A percentile compares a stretch with the other conserved stretches of the same genome.
Evolutionary conservation across 2,113 vertebrate genomes (phyloP).

Genomic region (Thymallus thymallus): DNA sequence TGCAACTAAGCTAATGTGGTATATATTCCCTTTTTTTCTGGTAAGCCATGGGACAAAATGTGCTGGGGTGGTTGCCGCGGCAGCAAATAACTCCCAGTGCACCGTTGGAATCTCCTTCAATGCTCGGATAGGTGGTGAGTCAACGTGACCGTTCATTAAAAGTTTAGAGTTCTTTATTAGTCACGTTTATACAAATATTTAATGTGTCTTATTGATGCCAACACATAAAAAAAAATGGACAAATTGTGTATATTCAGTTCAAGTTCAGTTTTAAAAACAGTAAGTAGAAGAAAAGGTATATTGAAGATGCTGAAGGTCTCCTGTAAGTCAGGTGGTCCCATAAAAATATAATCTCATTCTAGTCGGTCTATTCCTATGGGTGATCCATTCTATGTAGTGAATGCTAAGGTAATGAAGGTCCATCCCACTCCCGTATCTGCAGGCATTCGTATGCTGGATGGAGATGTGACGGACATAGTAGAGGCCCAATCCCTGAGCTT

Average conservation of each 20-base stretch:
- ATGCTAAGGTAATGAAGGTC: slow-evolving; percentile 2
- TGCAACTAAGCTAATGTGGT: slow-evolving; percentile 51
- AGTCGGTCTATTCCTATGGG: no score
- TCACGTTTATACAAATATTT: slow-evolving; percentile 53
- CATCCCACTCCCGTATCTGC: slow-evolving; percentile 48
- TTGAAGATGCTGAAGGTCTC: not conserved
- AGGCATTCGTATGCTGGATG: slow-evolving; percentile 94
- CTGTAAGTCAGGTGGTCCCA: slow-evolving; percentile 22
- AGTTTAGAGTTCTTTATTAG: not conserved
- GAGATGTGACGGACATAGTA: slow-evolving; percentile 93
- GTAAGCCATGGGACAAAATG: slow-evolving; percentile 93
- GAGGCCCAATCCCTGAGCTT: slow-evolving; percentile 92
- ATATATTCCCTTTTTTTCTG: not conserved
- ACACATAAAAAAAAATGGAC: not conserved
- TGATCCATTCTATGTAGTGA: not conserved
- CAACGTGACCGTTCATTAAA: not conserved
- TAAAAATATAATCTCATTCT: no score
- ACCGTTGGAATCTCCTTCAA: slow-evolving; percentile 90
- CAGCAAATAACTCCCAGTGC: slow-evolving; percentile 91
- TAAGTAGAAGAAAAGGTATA: no score
- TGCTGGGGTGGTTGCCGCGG: slow-evolving; percentile 90
- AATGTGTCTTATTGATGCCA: no score
- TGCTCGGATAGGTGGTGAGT: slow-evolving; percentile 91
- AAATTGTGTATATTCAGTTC: not conserved
- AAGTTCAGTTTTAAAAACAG: not conserved